Conservation (phyloP, 2,797 vertebrate species). For the Loris lydekkerianus region DNA sequence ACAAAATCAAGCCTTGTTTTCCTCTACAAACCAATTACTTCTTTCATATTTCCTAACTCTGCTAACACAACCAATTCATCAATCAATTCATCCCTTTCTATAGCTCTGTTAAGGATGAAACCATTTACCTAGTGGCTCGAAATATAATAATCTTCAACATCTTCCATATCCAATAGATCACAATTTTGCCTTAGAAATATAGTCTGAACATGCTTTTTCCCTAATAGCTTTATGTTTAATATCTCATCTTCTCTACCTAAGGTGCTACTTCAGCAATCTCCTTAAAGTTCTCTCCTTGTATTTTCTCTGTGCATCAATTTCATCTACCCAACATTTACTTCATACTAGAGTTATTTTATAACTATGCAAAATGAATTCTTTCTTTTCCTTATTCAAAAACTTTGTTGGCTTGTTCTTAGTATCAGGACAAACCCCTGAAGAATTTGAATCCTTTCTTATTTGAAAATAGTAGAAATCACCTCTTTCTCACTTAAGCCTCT, state of each 20-base stretch:
- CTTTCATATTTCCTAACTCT: neutral
- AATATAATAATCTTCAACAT: neutral
- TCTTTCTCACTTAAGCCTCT: neutral
- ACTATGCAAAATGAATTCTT: neutral
- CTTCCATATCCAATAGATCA: neutral
- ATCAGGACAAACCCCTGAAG: neutral
- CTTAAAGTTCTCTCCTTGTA: neutral
- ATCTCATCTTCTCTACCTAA: neutral
- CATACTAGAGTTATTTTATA: neutral
- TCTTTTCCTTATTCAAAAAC: neutral
- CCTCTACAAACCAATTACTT: neutral
- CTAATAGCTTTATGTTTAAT: neutral
- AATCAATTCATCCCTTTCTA: neutral
- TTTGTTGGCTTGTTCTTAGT: neutral
- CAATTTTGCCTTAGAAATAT: neutral
- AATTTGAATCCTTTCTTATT: neutral
- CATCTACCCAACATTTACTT: neutral
- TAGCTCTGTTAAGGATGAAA: neutral
- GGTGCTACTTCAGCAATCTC: neutral
- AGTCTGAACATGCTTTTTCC: neutral
- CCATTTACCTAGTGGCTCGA: neutral
- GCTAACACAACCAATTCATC: neutral
- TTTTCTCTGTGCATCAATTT: neutral
- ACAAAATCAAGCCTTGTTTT: neutral
- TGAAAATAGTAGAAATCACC: neutral